Evolutionary conservation across 2,888 invertebrate genomes (phyloP), one percentile per base, ranked within the genome.

Genomic region (Kryphioiulus occultus): DNA sequence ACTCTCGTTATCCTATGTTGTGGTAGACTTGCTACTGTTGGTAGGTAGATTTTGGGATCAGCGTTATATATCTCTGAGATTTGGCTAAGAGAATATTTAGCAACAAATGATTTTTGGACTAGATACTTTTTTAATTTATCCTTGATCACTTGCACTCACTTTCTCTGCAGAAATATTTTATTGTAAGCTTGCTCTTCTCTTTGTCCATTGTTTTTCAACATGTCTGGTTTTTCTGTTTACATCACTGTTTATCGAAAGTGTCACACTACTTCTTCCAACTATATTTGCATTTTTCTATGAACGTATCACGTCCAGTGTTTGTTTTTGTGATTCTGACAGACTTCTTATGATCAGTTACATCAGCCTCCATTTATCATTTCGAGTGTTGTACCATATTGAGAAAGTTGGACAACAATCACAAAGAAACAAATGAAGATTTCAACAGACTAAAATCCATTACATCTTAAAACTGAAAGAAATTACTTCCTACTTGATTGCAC

Each of bases 181-280:
- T 3, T 53, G 19, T 53, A 53, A n/a, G 78, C 78, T 78, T 78
- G 78, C 78, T 78, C 30, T 30, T 30, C 15, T 30, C n/a, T 17
- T 78, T 30, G 86, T 26, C 17, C 85, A 84, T 87, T 89, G 88
- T 86, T 89, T 84, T 89, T 90, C 91, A 47, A 88, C 4, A 22
- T 78, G 22, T 35, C 26, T 39, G 7, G 22, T 53, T 88, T 89
- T 83, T 83, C 10, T 30, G 78, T 78, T 78, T 12, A 12, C 30
- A 78, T 78, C 78, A 78, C 78, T 30, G 78, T 78, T 26, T 30
- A 78, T 78, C 7, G 30, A 59, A 30, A 26, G 68, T 4, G 30
- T 12, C 15, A 30, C 78, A 78, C 30, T 30, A 30, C 17, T 30
- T 30, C 12, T 78, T 53, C 53, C n/a, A 3, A 3, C 10, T n/a